Evolutionary conservation across 2,888 invertebrate species (phyloP), one percentile per base, ranked within the genome.

Genomic region (Cetonia aurata): DNA sequence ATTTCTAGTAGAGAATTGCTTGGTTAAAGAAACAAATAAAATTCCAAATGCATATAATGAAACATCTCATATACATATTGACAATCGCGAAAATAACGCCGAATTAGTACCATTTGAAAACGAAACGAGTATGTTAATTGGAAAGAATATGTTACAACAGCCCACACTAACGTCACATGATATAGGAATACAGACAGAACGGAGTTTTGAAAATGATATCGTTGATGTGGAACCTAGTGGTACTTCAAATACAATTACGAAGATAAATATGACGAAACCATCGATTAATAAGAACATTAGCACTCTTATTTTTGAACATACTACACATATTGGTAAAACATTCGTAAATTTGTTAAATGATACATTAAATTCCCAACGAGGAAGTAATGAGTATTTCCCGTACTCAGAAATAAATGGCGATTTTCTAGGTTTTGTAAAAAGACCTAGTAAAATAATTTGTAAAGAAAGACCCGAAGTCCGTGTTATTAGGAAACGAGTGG

Each of bases 341-440:
- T 19, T 0, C 9, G 8, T 3, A 19, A 52, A 19, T 37, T 37
- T 37, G 8, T 6, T 46, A 31, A 19, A 25, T 31, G 6, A 60
- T 25, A 46, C 25, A 8, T 17, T 42, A 31, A 15, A 25, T 13
- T 25, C 19, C 55, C 55, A 67, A 55, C 42, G 42, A 25, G 42
- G 53, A 13, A 55, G 53, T 50, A 67, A 42, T n/a, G 13, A 33
- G 15, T 52, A 52, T 52, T 3, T 37, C 37, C 17, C 55, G n/a
- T 41, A 53, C 6, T 9, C 44, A 19, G 13, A 8, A 46, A 6
- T 25, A 31, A 19, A 46, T n/a, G n/a, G 44, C 25, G 25, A 60
- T 31, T 25, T 46, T 9, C n/a, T 46, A 13, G 44, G 46, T 13
- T 31, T 46, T 13, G 9, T 1, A 25, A 50, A 37, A 13, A 17